Evolutionary conservation across 2,888 invertebrate species (phyloP).

Genomic region (Apodemia duryi): DNA sequence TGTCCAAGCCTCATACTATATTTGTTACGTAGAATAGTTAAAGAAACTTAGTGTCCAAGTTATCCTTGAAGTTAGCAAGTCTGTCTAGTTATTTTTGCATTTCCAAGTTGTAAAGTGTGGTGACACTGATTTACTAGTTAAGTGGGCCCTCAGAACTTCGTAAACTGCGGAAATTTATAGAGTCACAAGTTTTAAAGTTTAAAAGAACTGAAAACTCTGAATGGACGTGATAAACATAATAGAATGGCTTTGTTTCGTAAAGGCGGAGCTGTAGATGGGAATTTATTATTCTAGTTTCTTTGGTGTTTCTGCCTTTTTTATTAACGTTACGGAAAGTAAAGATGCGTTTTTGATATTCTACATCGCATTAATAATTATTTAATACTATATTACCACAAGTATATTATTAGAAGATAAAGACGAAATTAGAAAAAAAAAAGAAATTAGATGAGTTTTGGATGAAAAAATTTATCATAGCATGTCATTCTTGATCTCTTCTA

Average conservation of each 20-base stretch:
- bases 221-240: conserved; percentile 12
- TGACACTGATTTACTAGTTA: conserved; percentile 18
- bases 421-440: too few species aligned
- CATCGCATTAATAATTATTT: too few species aligned
- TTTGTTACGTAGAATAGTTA: background rate
- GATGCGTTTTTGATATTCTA: too few species aligned
- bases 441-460: too few species aligned
- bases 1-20: background rate
- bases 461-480: too few species aligned
- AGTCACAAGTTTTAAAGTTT: conserved; percentile 9
- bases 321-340: background rate
- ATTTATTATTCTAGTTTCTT: background rate
- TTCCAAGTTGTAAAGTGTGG: conserved; percentile 8
- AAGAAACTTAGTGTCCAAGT: conserved; percentile 3
- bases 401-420: too few species aligned
- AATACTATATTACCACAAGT: too few species aligned
- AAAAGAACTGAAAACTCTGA: conserved; percentile 7
- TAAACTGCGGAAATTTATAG: conserved; percentile 9
- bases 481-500: too few species aligned
- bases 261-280: background rate
- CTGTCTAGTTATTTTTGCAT: conserved; percentile 15
- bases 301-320: background rate
- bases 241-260: background rate
- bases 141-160: conserved; percentile 2
- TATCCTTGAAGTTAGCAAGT: background rate